phyloP scores from a whole-genome alignment of 2,888 invertebrate genomes.

The Bellardia bayeri region DNA sequence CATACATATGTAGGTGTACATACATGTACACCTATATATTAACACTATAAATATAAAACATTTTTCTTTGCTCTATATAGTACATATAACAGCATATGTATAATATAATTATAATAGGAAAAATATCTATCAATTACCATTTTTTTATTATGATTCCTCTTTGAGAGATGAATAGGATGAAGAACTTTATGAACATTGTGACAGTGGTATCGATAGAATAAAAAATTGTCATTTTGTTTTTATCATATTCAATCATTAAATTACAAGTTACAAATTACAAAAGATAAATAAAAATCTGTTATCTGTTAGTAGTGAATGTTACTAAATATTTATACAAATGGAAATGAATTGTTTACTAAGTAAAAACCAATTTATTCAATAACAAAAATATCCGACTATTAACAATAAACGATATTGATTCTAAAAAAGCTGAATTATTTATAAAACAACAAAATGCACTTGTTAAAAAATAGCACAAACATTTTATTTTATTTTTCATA shows the following conservation, averaged over 20 bases:
- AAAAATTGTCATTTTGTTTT: background rate
- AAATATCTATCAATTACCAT: too few species aligned
- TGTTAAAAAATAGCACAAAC: slow-evolving; percentile 71
- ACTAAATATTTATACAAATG: slow-evolving; percentile 62
- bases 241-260: slow-evolving; percentile 8
- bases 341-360: slow-evolving; percentile 63
- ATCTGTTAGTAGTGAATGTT: slow-evolving; percentile 69
- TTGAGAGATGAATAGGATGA: too few species aligned
- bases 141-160: too few species aligned
- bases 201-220: background rate
- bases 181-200: background rate
- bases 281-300: slow-evolving; percentile 63
- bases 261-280: background rate
- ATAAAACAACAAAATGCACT: slow-evolving; percentile 58
- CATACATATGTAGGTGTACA: too few species aligned
- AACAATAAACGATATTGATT: slow-evolving; percentile 39
- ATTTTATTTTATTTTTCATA: slow-evolving; percentile 59
- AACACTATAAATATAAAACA: too few species aligned
- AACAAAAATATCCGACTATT: slow-evolving; percentile 27
- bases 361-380: slow-evolving; percentile 53
- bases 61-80: too few species aligned
- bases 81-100: too few species aligned
- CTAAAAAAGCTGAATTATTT: slow-evolving; percentile 58
- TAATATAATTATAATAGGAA: too few species aligned
- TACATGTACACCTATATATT: too few species aligned